A percentile compares a stretch with the other conserved stretches of the same genome.
Evolutionary conservation across 2,113 vertebrate genomes (phyloP).

Genomic region (Galemys pyrenaicus): DNA sequence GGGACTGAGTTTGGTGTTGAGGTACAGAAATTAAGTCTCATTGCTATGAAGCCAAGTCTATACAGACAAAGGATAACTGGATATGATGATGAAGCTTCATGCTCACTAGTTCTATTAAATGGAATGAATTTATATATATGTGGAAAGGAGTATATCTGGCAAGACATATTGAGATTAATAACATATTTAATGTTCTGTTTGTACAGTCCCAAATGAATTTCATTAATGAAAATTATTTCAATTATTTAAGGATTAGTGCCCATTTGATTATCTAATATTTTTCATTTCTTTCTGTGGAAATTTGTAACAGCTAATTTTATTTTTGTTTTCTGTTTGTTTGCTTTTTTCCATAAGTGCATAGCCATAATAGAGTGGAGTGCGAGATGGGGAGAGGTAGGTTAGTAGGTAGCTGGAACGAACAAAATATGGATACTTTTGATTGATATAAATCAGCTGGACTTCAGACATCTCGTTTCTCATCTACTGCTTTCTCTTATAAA

Average conservation of each 20-base stretch:
- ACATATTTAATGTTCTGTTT: not conserved
- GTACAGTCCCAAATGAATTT: not conserved
- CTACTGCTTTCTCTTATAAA: not conserved
- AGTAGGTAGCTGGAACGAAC: not conserved
- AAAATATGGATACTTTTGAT: not conserved
- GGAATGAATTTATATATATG: not conserved
- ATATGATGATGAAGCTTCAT: not conserved
- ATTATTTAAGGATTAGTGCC: not conserved
- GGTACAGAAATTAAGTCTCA: not conserved
- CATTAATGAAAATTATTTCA: not conserved
- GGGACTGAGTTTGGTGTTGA: not conserved
- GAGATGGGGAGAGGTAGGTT: not conserved
- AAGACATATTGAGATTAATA: not conserved
- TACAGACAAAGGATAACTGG: not conserved
- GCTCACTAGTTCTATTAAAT: not conserved
- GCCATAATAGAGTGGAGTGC: not conserved
- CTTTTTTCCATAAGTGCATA: not conserved
- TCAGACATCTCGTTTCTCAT: not conserved
- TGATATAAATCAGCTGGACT: not conserved
- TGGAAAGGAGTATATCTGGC: not conserved
- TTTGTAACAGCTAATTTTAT: not conserved
- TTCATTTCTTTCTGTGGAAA: not conserved
- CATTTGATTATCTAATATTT: not conserved
- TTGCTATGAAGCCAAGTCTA: not conserved
- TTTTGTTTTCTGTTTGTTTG: not conserved